phyloP scores from a whole-genome alignment of 1,140 invertebrate genomes.

The Drosophila rhopaloa region DNA sequence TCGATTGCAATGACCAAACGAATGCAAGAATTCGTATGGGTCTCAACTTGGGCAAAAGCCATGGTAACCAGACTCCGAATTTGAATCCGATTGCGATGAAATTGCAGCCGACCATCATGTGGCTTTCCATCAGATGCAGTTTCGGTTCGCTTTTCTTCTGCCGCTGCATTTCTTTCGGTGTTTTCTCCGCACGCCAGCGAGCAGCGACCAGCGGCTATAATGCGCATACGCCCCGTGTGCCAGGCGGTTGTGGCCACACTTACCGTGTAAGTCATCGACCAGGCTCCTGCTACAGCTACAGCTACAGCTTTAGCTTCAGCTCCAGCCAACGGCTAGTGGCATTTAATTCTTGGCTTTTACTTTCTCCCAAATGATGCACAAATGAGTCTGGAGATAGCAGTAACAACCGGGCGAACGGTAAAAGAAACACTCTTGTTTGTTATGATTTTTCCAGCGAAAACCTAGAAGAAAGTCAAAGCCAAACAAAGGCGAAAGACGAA shows the following conservation, averaged over 20 bases:
- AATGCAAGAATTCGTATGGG: slow-evolving; percentile 33
- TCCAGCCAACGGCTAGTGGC: slow-evolving; percentile 26
- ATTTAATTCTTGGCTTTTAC: slow-evolving; percentile 82
- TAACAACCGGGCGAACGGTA: slow-evolving; percentile 33
- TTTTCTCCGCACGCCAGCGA: slow-evolving; percentile 55
- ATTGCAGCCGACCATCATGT: slow-evolving; percentile 45
- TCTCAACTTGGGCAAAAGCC: slow-evolving; percentile 23
- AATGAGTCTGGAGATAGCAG: slow-evolving; percentile 62
- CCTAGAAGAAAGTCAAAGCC: slow-evolving; percentile 67
- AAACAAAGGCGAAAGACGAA: slow-evolving; percentile 11
- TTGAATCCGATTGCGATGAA: slow-evolving; percentile 33
- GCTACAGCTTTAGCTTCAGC: slow-evolving; percentile 13
- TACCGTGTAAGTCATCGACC: slow-evolving; percentile 76
- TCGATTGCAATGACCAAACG: not conserved
- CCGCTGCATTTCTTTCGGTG: slow-evolving; percentile 52
- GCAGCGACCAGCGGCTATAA: slow-evolving; percentile 43
- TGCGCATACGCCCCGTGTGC: slow-evolving; percentile 74
- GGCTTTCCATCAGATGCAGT: slow-evolving; percentile 52
- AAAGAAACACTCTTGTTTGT: slow-evolving; percentile 59
- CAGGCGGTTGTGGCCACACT: slow-evolving; percentile 24
- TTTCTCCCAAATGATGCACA: slow-evolving; percentile 82
- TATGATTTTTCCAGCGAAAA: slow-evolving; percentile 69
- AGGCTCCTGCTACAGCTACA: slow-evolving; percentile 25
- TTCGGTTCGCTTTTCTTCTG: slow-evolving; percentile 61
- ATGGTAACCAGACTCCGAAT: slow-evolving; percentile 29